Base-by-base conservation (phyloP, 2,797 vertebrate genomes). In the Pseudochirops cupreus region DNA sequence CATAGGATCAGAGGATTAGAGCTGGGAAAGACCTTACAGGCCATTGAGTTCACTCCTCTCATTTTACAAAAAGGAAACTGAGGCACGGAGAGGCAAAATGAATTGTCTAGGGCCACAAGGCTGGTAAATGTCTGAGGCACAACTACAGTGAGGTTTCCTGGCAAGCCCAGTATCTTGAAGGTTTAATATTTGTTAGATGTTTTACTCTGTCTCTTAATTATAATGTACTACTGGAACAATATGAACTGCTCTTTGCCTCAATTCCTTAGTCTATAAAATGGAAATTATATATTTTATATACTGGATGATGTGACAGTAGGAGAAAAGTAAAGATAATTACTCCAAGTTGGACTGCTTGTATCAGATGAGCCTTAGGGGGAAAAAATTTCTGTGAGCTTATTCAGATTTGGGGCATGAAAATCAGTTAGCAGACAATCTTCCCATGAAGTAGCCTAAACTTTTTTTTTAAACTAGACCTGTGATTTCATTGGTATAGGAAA, bases 241-340 rank as follows among this genome's bases (percentile, higher is more conserved):
- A 46, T 92, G 74, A 96, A 33, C 5, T 59, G 4, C 46, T 92
- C n/a, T 91, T 55, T 94, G 50, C 29, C 56, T 96, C 21, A 46
- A 7, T 46, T 29, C 95, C n/a, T 97, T 93, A 92, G 92, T 94
- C 56, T 92, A 5, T 33, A 96, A 96, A 95, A 18, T 91, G 31
- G 92, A 96, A 93, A 93, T 90, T 54, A 74, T 31, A 46, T 56
- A 82, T 39, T 18, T 58, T 28, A 5, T 46, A 56, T 93, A 92
- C 39, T 91, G 90, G 93, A 92, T 91, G 29, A 95, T 62, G 0
- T 13, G 9, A 67, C 55, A 93, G 91, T 11, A 92, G 14, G 18
- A 54, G 26, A 95, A 92, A 91, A 52, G 9, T 6, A 67, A 56
- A 52, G 9, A 5, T 9, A 91, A 3, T 93, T 2, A 91, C 56